Evolutionary conservation across 2,797 vertebrate genomes (phyloP), one percentile per base, ranked within the genome.

Genomic region (Eospalax fontanierii): DNA sequence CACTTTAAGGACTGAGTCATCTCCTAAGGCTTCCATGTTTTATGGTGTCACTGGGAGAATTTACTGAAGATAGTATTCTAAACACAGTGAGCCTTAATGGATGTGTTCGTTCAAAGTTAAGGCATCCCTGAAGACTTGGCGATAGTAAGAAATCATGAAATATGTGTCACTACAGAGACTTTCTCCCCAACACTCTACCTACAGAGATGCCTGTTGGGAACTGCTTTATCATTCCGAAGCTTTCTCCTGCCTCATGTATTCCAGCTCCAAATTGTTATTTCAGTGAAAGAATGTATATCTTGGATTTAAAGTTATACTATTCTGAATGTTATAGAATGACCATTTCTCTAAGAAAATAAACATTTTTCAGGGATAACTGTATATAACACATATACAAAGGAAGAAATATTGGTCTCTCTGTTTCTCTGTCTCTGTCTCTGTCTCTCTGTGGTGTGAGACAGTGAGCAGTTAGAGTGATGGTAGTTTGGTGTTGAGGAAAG

Each of bases 281-380:
- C 74, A 88, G 87, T 21, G 2, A 82, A 90, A 91, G 5, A 70
- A 50, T 95, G 93, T 76, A 73, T 70, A 87, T 87, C 91, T 91
- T 90, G 22, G 9, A 30, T 79, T 95, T 76, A 89, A 88, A 65
- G 59, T 33, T 26, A 63, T 82, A 63, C n/a, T 35, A 74, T 79
- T 89, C 50, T 86, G 11, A 81, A 81, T 94, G 18, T 66, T 86
- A 85, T 28, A 18, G 21, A n/a, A 21, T 75, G 2, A 66, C 84
- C 5, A 81, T 89, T 76, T 92, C 35, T 95, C n/a, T n/a, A 91
- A 91, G 40, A 11, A 80, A 87, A 83, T 30, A 1, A 61, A 30
- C 9, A 40, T 7, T 74, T 74, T 33, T 85, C n/a, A 89, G 46
- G 2, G 43, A 33, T 80, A 82, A 46, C 12, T 75, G 24, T 12